These are phyloP conservation scores for Brachionus asplanchnoidis DNA, from an alignment of 1,140 invertebrate species.

Conservation along the genomic window DNA sequence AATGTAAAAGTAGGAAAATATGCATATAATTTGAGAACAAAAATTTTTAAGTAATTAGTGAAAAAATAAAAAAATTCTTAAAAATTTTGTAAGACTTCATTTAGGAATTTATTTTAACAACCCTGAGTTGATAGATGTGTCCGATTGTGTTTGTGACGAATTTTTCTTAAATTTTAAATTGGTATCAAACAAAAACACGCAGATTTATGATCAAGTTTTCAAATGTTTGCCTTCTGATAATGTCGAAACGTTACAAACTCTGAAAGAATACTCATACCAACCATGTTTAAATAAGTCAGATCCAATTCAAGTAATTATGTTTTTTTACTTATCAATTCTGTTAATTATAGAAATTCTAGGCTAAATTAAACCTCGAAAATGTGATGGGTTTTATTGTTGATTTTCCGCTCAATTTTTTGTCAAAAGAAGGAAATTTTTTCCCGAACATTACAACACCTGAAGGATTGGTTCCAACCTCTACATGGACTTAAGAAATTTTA, in stretches of 20 bases:
- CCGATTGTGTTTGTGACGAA: slow-evolving; percentile 9
- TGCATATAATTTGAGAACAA: background rate
- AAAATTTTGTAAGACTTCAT: background rate
- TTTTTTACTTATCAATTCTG: background rate
- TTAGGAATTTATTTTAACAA: slow-evolving; percentile 27
- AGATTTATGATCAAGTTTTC: slow-evolving; percentile 21
- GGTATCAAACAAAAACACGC: background rate
- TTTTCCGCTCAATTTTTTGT: slow-evolving; percentile 40
- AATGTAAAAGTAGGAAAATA: background rate
- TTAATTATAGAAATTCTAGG: background rate
- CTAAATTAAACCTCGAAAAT: background rate
- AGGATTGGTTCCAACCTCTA: slow-evolving; percentile 23
- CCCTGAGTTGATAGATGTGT: background rate
- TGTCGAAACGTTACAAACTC: background rate
- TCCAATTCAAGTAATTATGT: background rate
- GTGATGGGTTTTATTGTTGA: slow-evolving; percentile 35
- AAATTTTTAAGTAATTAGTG: slow-evolving; percentile 30
- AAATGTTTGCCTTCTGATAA: background rate
- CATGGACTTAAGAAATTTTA: slow-evolving; percentile 1
- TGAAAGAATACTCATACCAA: background rate
- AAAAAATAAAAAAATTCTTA: background rate
- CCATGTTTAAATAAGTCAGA: background rate
- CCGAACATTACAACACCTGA: slow-evolving; percentile 11
- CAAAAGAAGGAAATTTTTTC: slow-evolving; percentile 28
- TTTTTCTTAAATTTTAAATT: background rate